Percentiles rank a stretch among this genome's conserved stretches.
Evolutionary conservation across 2,113 vertebrate genomes (phyloP).

Genomic region (Vimba vimba): DNA sequence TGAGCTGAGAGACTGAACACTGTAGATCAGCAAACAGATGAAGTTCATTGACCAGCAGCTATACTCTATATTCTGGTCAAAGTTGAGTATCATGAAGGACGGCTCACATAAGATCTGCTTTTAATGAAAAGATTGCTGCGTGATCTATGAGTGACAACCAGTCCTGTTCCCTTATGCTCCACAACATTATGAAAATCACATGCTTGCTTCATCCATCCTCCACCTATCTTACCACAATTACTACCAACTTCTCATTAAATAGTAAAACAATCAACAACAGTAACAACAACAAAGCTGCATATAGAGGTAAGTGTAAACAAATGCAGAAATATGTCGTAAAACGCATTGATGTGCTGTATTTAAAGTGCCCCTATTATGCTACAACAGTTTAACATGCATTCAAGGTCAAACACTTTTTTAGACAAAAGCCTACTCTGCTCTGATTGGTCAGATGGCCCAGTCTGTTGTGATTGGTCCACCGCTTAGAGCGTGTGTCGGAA

Average conservation of each 20-base stretch:
- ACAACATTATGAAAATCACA: background rate
- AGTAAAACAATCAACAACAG: background rate
- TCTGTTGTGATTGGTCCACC: too few species aligned
- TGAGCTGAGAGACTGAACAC: constrained; percentile 3
- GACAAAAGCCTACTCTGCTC: too few species aligned
- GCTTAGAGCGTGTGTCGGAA: too few species aligned
- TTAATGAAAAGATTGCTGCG: background rate
- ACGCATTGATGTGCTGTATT: background rate
- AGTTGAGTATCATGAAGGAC: background rate
- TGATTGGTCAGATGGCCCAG: too few species aligned
- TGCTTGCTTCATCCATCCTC: background rate
- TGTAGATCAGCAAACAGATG: constrained; percentile 6
- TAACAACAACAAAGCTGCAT: background rate
- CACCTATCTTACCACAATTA: background rate
- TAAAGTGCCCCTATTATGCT: background rate
- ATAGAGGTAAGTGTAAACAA: background rate
- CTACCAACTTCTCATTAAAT: background rate
- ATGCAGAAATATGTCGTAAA: background rate
- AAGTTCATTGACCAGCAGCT: constrained; percentile 11
- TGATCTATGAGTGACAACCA: background rate
- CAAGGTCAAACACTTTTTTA: too few species aligned
- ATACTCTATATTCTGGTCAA: constrained; percentile 18
- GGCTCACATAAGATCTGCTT: background rate
- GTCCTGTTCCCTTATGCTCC: background rate
- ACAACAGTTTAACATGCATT: too few species aligned